Base-by-base conservation (phyloP, 2,888 invertebrate species). In the Oligia strigilis region DNA sequence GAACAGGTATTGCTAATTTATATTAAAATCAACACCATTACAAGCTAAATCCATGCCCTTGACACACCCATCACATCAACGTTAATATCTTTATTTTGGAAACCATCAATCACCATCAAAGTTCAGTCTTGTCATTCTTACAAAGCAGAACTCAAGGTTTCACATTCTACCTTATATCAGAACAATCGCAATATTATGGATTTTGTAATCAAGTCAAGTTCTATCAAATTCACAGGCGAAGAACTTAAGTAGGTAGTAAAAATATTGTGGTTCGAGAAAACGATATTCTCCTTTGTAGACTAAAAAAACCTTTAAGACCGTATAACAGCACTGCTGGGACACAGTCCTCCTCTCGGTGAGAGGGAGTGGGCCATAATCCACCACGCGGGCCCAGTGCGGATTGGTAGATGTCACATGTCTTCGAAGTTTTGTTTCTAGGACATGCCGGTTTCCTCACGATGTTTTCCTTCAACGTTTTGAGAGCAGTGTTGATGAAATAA, bases 41-140 rank as follows among this genome's bases (percentile, higher is more conserved):
- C 49, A 62, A 73, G 46, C 13, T 49, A 8, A 19, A 62, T n/a
- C 11, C 58, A 36, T 75, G n/a, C 8, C 73, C 74, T 62, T 60
- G 73, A 62, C n/a, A 6, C n/a, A 73, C 36, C 72, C 19, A 60
- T 17, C 46, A 40, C 2, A 49, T n/a, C 13, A 46, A 46, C 46
- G 60, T 62, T n/a, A 40, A 29, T 62, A 73, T 76, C 60, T 76
- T n/a, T 62, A 73, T 76, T 40, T 62, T 46, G 23, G n/a, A 60
- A 5, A n/a, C 36, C 49, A 73, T 74, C 60, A 65, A 43, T 66
- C 66, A 76, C 40, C 58, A 60, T 19, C 46, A 49, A 62, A 58
- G 6, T 5, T 14, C 23, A n/a, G 40, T 40, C 13, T 29, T 13
- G 76, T 76, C 76, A 74, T 52, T n/a, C 49, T 73, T 72, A 60